Evolutionary conservation across 37 sponge, comb jelly and placozoan genomes (phyloP).

Genomic region (Dysidea cf. avara): DNA sequence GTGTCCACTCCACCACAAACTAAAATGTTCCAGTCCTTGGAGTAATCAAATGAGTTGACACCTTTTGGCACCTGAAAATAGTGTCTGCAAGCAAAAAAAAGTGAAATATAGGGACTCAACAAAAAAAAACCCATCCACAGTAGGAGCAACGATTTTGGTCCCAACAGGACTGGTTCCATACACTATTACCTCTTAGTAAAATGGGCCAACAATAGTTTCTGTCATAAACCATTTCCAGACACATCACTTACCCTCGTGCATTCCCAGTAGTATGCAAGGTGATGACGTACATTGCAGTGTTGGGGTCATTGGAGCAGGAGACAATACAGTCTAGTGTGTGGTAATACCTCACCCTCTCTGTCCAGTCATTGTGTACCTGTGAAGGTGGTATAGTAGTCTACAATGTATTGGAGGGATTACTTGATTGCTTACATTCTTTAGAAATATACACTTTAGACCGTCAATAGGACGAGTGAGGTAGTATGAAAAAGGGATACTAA

Average conservation of each 20-base stretch:
- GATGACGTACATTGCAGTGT: conserved; percentile 65
- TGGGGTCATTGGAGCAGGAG: conserved; percentile 75
- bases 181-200: too few species aligned
- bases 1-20: conserved; percentile 92
- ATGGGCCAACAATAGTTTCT: too few species aligned
- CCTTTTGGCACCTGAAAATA: conserved; percentile 81
- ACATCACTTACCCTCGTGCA: too few species aligned
- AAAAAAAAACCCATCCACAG: background rate
- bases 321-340: conserved; percentile 57
- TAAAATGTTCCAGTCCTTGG: conserved; percentile 75
- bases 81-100: conserved; percentile 10
- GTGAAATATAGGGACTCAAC: background rate
- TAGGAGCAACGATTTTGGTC: too few species aligned
- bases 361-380: conserved; percentile 90
- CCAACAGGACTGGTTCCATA: too few species aligned
- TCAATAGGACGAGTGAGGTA: background rate
- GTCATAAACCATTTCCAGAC: too few species aligned
- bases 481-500: background rate
- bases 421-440: background rate
- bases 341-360: conserved; percentile 72
- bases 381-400: too few species aligned
- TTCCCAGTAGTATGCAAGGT: conserved; percentile 40
- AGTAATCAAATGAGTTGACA: conserved; percentile 84
- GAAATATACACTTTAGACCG: too few species aligned
- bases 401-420: background rate